phyloP scores from a whole-genome alignment of 2,113 vertebrate species.

The Pachycephala philippinensis region DNA sequence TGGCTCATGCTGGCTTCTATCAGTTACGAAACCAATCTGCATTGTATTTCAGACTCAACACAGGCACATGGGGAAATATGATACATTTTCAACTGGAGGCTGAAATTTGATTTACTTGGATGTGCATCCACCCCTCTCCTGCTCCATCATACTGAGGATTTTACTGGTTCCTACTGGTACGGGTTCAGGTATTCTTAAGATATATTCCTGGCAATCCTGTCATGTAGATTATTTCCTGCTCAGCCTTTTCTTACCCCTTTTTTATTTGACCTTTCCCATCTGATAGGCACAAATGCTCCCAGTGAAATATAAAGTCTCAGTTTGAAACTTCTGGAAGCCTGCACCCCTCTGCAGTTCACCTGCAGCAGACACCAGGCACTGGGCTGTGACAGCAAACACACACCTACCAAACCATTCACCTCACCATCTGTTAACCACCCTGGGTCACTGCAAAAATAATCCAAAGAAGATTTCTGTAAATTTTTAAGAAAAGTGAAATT shows the following conservation, averaged over 20 bases:
- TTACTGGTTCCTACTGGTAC: background rate
- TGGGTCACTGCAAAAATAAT: background rate
- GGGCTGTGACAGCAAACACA: background rate
- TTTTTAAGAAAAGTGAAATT: background rate
- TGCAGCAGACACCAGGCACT: background rate
- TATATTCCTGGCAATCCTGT: background rate
- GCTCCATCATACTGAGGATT: background rate
- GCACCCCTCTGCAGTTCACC: background rate
- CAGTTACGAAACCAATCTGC: slow-evolving; percentile 30
- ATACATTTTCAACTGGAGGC: background rate
- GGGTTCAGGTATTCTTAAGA: background rate
- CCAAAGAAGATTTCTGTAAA: background rate
- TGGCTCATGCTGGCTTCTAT: background rate
- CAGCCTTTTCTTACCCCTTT: background rate
- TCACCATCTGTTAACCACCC: background rate
- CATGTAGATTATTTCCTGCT: background rate
- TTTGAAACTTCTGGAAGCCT: background rate
- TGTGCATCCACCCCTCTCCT: background rate
- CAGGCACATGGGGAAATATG: background rate
- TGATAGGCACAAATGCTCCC: background rate
- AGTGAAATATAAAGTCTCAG: background rate
- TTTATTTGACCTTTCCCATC: background rate
- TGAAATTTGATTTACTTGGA: background rate
- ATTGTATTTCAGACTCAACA: background rate
- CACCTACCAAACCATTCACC: background rate